Conservation (phyloP, 1,140 invertebrate genomes). For the Myzus persicae region DNA sequence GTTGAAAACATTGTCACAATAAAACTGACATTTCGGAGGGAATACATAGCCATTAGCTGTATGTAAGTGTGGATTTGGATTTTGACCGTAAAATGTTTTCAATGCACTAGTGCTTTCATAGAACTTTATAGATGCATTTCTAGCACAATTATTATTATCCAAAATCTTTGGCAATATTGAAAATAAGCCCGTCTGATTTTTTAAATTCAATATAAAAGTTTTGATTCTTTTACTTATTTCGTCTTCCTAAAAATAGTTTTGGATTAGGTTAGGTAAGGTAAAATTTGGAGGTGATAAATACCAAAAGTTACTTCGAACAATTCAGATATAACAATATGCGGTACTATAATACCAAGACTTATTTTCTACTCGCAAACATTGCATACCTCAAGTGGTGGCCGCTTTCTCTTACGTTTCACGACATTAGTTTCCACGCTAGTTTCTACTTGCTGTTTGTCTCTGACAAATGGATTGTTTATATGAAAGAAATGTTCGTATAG, state of each 20-base stretch:
- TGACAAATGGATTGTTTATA: slow-evolving; percentile 16
- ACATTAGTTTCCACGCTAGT: not conserved
- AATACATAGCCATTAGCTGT: slow-evolving; percentile 61
- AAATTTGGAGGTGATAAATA: not conserved
- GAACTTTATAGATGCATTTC: slow-evolving; percentile 35
- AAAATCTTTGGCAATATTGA: not conserved
- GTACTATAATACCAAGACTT: not conserved
- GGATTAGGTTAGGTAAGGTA: too few species aligned
- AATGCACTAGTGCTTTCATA: not conserved
- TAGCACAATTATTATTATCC: slow-evolving; percentile 46
- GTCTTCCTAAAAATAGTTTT: slow-evolving; percentile 24
- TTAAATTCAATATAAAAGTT: slow-evolving; percentile 28
- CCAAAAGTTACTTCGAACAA: not conserved
- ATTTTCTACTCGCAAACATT: not conserved
- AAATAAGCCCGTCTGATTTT: not conserved
- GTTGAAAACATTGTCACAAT: slow-evolving; percentile 66
- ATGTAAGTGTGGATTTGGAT: slow-evolving; percentile 29
- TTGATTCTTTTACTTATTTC: slow-evolving; percentile 28
- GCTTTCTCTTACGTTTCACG: slow-evolving; percentile 31
- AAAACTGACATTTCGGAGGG: slow-evolving; percentile 67
- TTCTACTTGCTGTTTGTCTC: not conserved
- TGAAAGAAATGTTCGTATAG: slow-evolving; percentile 51
- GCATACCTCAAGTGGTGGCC: not conserved
- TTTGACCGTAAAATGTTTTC: slow-evolving; percentile 44
- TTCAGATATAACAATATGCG: not conserved